These are phyloP conservation scores for Drosophila peninsularis DNA, from an alignment of 2,888 invertebrate genomes.

Conservation along the genomic window DNA sequence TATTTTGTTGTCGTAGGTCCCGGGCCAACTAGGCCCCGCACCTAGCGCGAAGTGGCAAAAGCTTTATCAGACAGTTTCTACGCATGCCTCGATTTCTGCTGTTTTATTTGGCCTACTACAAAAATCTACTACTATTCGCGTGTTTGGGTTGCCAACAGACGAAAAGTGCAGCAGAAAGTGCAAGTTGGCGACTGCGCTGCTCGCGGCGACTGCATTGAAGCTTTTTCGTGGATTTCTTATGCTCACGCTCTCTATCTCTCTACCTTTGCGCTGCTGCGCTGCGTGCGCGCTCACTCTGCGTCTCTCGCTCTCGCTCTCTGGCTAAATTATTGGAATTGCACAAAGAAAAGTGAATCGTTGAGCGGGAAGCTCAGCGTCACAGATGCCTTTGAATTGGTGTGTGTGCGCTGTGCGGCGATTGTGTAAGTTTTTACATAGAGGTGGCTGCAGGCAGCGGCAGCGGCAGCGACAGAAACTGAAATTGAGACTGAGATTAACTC, in stretches of 20 bases:
- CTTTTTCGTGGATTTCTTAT: conserved; percentile 37
- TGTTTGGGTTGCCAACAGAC: conserved; percentile 17
- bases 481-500: conserved; percentile 63
- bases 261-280: conserved; percentile 11
- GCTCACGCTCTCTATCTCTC: conserved; percentile 49
- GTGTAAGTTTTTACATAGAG: conserved; percentile 74
- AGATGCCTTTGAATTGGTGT: conserved; percentile 44
- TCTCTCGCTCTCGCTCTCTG: conserved; percentile 18
- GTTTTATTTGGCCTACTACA: neutral
- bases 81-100: neutral
- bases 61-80: neutral
- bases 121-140: conserved; percentile 66
- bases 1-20: conserved; percentile 74
- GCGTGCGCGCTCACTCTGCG: conserved; percentile 13
- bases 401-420: conserved; percentile 54
- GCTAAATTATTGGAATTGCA: conserved; percentile 75
- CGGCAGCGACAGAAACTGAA: conserved; percentile 49
- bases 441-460: conserved; percentile 12
- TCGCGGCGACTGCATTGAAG: conserved; percentile 33
- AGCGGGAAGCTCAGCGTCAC: conserved; percentile 48
- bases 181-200: conserved; percentile 60
- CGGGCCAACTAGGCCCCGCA: neutral
- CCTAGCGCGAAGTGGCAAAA: neutral
- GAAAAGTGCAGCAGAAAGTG: conserved; percentile 66
- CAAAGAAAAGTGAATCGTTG: conserved; percentile 79